Percentiles rank a stretch among this genome's conserved stretches.
Evolutionary conservation across 1,140 invertebrate genomes (phyloP).

Genomic region (Pseudoatta argentina): DNA sequence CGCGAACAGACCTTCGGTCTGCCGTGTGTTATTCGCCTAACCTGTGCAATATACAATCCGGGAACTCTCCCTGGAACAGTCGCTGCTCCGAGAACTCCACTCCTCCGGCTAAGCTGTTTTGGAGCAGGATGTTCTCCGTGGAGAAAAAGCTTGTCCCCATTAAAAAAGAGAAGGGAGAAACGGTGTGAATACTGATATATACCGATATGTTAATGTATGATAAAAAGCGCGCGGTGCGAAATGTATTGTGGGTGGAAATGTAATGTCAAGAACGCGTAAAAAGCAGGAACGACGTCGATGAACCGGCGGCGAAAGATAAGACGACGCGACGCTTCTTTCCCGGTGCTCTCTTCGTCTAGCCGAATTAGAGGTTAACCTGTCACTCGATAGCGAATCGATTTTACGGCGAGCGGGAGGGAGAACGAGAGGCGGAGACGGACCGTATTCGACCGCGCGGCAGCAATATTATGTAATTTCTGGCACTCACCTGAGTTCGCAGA

Average conservation of each 20-base stretch:
- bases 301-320: not conserved
- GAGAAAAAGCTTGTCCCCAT: not conserved
- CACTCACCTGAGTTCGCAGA: constrained; percentile 62
- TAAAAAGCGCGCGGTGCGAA: not conserved
- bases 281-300: not conserved
- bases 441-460: constrained; percentile 13
- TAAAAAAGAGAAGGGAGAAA: not conserved
- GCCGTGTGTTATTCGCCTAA: not conserved
- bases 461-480: constrained; percentile 71
- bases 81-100: not conserved
- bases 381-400: constrained; percentile 77
- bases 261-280: not conserved
- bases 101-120: not conserved
- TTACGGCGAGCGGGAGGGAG: constrained; percentile 37
- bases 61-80: no score
- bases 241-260: not conserved
- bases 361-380: constrained; percentile 80
- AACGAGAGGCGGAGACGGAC: not conserved
- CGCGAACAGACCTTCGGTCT: no score
- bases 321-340: not conserved
- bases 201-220: no score
- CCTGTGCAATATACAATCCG: not conserved
- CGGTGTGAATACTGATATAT: not conserved
- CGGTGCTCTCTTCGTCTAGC: constrained; percentile 4
- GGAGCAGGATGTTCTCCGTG: not conserved